These are phyloP conservation scores for Sphecodes monilicornis DNA, from an alignment of 2,888 invertebrate genomes.

Conservation along the genomic window DNA sequence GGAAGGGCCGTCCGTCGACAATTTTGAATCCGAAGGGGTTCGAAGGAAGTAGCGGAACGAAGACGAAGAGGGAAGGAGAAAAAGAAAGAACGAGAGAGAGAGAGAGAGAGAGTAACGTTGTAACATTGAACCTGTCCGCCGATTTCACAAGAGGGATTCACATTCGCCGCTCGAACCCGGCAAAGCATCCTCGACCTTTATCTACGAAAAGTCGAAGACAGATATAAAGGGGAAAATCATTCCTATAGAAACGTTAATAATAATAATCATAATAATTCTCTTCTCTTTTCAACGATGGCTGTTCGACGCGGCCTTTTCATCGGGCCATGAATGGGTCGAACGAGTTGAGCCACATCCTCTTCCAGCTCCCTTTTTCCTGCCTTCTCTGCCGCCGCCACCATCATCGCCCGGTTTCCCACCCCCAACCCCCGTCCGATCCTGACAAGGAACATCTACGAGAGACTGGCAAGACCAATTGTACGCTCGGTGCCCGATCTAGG, in stretches of 20 bases:
- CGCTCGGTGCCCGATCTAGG: slow-evolving; percentile 65
- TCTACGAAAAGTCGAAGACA: slow-evolving; percentile 80
- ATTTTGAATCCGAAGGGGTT: slow-evolving; percentile 40
- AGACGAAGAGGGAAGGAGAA: background rate
- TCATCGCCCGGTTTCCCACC: slow-evolving; percentile 51
- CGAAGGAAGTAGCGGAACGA: background rate
- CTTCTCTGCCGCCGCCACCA: slow-evolving; percentile 60
- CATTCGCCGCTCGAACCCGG: slow-evolving; percentile 53
- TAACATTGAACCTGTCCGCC: slow-evolving; percentile 65
- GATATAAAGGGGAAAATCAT: slow-evolving; percentile 82
- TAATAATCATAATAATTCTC: slow-evolving; percentile 84
- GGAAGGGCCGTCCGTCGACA: slow-evolving; percentile 24
- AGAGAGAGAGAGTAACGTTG: slow-evolving; percentile 51
- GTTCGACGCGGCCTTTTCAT: slow-evolving; percentile 83
- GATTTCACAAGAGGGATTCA: slow-evolving; percentile 60
- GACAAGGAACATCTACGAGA: slow-evolving; percentile 69
- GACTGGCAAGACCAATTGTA: slow-evolving; percentile 69
- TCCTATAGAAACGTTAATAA: slow-evolving; percentile 83
- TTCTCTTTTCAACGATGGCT: slow-evolving; percentile 82
- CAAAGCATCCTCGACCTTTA: slow-evolving; percentile 70
- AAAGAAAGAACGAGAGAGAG: background rate
- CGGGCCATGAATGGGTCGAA: slow-evolving; percentile 82
- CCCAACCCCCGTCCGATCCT: slow-evolving; percentile 28
- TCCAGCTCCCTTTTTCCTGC: slow-evolving; percentile 75
- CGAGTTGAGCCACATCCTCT: slow-evolving; percentile 84